Evolutionary conservation across 2,797 vertebrate genomes (phyloP).

Genomic region (Cirrhinus mrigala): DNA sequence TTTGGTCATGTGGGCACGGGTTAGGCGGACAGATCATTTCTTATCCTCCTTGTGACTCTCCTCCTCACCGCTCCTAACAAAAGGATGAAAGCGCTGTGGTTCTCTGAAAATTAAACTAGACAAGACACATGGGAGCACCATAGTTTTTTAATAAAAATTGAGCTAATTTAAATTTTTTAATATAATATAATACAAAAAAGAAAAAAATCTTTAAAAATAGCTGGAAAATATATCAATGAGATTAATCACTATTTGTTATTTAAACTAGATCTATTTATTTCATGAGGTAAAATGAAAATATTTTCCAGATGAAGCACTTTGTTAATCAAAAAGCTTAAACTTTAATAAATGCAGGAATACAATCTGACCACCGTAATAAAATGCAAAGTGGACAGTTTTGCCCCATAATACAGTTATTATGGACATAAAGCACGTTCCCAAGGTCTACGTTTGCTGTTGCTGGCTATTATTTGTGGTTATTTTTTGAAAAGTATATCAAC

Average conservation of each 20-base stretch:
- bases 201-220: too few relatives aligned
- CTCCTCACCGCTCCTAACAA: conserved; percentile 56
- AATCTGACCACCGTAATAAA: too few relatives aligned
- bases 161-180: conserved; percentile 45
- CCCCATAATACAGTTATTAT: neutral
- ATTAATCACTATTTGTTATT: neutral
- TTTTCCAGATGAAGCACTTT: neutral
- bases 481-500: neutral
- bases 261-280: neutral
- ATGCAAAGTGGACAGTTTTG: too few relatives aligned
- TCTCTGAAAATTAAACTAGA: conserved; percentile 54
- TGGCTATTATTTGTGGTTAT: neutral
- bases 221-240: neutral
- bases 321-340: conserved; percentile 10
- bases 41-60: conserved; percentile 64
- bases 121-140: conserved; percentile 44
- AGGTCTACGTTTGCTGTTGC: neutral
- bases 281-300: neutral
- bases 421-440: neutral
- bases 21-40: conserved; percentile 60
- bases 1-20: conserved; percentile 57
- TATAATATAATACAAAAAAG: neutral
- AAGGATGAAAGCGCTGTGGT: conserved; percentile 59
- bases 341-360: neutral
- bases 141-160: conserved; percentile 38